Percentiles rank a stretch among this genome's conserved stretches.
These are phyloP conservation scores for Macrocentrus cingulum DNA, from an alignment of 1,140 invertebrate species.

Conservation along the genomic window DNA sequence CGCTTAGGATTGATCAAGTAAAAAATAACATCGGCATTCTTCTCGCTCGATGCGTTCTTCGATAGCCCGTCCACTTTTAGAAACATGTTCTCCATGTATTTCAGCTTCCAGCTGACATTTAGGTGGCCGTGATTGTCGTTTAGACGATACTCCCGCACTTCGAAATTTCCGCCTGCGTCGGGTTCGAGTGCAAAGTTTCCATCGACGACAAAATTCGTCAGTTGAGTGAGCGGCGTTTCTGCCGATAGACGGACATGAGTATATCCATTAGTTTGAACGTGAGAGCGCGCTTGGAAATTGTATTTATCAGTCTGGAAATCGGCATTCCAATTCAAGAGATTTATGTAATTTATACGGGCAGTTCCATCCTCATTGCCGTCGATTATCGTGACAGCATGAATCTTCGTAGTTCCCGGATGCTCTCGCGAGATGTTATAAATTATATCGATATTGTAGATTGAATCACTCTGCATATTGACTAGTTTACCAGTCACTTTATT, in stretches of 20 bases:
- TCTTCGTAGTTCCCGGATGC: slow-evolving; percentile 2
- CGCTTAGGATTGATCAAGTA: slow-evolving; percentile 62
- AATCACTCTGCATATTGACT: slow-evolving; percentile 29
- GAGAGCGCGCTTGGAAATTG: slow-evolving; percentile 40
- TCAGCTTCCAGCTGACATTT: slow-evolving; percentile 39
- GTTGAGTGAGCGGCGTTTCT: slow-evolving; percentile 39
- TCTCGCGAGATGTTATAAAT: slow-evolving; percentile 17
- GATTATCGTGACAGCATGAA: slow-evolving; percentile 20
- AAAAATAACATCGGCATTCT: slow-evolving; percentile 53
- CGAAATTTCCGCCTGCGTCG: slow-evolving; percentile 36
- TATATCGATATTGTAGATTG: slow-evolving; percentile 30
- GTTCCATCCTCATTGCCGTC: slow-evolving; percentile 32
- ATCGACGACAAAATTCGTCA: slow-evolving; percentile 36
- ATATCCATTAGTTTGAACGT: slow-evolving; percentile 46
- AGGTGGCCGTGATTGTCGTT: slow-evolving; percentile 37
- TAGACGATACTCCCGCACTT: slow-evolving; percentile 36
- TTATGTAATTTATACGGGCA: slow-evolving; percentile 35
- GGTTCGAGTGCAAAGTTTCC: slow-evolving; percentile 40
- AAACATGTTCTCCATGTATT: slow-evolving; percentile 43
- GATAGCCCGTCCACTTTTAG: slow-evolving; percentile 33
- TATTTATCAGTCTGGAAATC: slow-evolving; percentile 25
- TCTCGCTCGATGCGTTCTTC: slow-evolving; percentile 50
- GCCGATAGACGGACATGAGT: slow-evolving; percentile 38
- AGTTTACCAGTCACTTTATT: slow-evolving; percentile 40
- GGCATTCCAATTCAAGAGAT: slow-evolving; percentile 48